These are phyloP conservation scores for Fistularia commersonii DNA, from an alignment of 2,797 vertebrate species.

Conservation along the genomic window DNA sequence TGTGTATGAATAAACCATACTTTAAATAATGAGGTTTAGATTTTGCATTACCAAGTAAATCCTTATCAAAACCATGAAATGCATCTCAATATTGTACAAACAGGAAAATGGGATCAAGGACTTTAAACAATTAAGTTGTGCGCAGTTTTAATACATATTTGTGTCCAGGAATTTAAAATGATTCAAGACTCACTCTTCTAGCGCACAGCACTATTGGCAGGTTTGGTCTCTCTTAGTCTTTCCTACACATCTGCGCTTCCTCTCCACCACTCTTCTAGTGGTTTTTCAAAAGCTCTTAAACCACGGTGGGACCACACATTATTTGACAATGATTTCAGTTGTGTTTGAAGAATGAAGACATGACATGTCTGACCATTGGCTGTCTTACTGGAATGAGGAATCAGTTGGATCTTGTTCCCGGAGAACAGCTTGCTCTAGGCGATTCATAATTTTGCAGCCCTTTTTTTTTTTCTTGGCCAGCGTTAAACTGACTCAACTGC, in stretches of 20 bases:
- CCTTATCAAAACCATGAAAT: too few relatives aligned
- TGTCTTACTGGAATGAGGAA: slow-evolving; percentile 21
- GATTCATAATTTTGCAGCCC: slow-evolving; percentile 50
- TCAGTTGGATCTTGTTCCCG: slow-evolving; percentile 35
- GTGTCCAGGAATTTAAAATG: too few relatives aligned
- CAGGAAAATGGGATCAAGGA: too few relatives aligned
- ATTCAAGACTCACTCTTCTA: too few relatives aligned
- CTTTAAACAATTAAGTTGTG: too few relatives aligned
- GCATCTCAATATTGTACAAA: too few relatives aligned
- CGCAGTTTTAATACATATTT: too few relatives aligned
- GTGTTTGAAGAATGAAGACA: slow-evolving; percentile 38
- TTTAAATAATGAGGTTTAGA: too few relatives aligned
- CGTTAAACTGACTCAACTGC: slow-evolving; percentile 37
- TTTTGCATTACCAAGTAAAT: too few relatives aligned
- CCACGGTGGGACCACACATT: slow-evolving; percentile 61
- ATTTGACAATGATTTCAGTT: slow-evolving; percentile 34
- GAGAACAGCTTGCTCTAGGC: slow-evolving; percentile 29
- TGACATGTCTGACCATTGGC: slow-evolving; percentile 19
- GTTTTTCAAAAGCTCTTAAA: slow-evolving; percentile 34
- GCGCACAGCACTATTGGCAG: slow-evolving; percentile 2
- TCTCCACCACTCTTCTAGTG: slow-evolving; percentile 15
- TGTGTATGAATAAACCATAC: too few relatives aligned
- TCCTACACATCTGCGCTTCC: slow-evolving; percentile 13
- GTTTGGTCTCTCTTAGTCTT: slow-evolving; percentile 14
- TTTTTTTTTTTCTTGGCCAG: slow-evolving; percentile 24